A percentile compares a stretch with the other conserved stretches of the same genome.
phyloP scores from a whole-genome alignment of 2,888 invertebrate species.

The Eilema caniola region DNA sequence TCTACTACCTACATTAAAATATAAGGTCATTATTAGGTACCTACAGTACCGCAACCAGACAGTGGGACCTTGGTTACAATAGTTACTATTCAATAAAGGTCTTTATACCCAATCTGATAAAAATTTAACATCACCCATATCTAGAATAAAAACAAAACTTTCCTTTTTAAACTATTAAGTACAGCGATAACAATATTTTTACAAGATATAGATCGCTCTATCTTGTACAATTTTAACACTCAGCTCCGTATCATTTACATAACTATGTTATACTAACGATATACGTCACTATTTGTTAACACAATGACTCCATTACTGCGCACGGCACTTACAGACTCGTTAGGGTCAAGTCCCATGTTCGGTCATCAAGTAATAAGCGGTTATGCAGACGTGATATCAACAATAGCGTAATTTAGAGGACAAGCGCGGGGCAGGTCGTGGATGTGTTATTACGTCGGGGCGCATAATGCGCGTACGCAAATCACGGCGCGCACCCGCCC shows the following conservation, averaged over 20 bases:
- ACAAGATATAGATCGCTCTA: constrained; percentile 11
- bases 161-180: constrained; percentile 25
- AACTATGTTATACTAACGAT: constrained; percentile 15
- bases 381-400: constrained; percentile 30
- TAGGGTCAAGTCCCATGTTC: constrained; percentile 19
- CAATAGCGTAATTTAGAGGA: constrained; percentile 55
- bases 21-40: background rate
- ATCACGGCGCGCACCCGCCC: constrained; percentile 62
- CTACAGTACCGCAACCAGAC: background rate
- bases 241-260: constrained; percentile 18
- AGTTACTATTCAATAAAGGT: background rate
- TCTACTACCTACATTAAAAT: background rate
- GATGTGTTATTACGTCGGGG: constrained; percentile 57
- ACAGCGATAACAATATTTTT: constrained; percentile 18
- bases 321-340: constrained; percentile 23
- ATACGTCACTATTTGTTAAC: constrained; percentile 7
- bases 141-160: constrained; percentile 16
- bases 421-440: constrained; percentile 40
- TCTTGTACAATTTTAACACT: constrained; percentile 16
- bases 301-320: constrained; percentile 15
- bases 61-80: background rate
- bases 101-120: constrained; percentile 15
- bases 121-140: constrained; percentile 5
- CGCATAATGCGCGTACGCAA: constrained; percentile 71
- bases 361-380: constrained; percentile 18